A percentile compares a stretch with the other conserved stretches of the same genome.
phyloP scores from a whole-genome alignment of 2,888 invertebrate genomes.

The Drosophila peninsularis region DNA sequence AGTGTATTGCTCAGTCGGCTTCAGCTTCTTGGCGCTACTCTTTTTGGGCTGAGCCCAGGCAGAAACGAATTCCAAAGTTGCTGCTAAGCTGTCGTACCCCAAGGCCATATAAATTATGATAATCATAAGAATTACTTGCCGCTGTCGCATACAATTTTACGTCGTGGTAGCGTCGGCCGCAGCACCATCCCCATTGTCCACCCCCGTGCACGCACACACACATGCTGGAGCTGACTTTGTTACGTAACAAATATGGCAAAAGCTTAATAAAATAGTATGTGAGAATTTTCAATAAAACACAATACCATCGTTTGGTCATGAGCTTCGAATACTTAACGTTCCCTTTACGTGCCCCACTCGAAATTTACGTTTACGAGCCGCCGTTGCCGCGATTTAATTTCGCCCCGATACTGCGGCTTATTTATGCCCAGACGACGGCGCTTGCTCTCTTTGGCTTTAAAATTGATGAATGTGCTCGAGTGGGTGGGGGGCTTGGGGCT shows the following conservation, averaged over 20 bases:
- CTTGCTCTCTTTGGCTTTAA: slow-evolving; percentile 53
- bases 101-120: slow-evolving; percentile 80
- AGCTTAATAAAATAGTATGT: slow-evolving; percentile 58
- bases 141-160: slow-evolving; percentile 52
- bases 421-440: slow-evolving; percentile 9
- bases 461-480: slow-evolving; percentile 68
- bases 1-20: background rate
- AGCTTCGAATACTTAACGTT: slow-evolving; percentile 58
- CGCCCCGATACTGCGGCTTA: slow-evolving; percentile 7
- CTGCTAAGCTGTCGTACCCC: slow-evolving; percentile 50
- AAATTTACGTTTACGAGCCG: slow-evolving; percentile 48
- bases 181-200: slow-evolving; percentile 7
- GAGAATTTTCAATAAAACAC: slow-evolving; percentile 63
- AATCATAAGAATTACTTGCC: slow-evolving; percentile 78
- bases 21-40: background rate
- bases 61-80: slow-evolving; percentile 42
- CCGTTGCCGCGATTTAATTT: slow-evolving; percentile 45
- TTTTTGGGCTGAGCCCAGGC: slow-evolving; percentile 34
- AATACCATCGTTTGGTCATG: slow-evolving; percentile 48
- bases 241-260: slow-evolving; percentile 57
- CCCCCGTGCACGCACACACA: slow-evolving; percentile 9
- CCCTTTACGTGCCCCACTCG: slow-evolving; percentile 64
- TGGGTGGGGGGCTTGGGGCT: slow-evolving; percentile 2
- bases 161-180: slow-evolving; percentile 18
- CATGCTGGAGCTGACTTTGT: slow-evolving; percentile 28